These are phyloP conservation scores for Himantopus leucocephalus DNA, from an alignment of 2,113 vertebrate species.

Conservation along the genomic window DNA sequence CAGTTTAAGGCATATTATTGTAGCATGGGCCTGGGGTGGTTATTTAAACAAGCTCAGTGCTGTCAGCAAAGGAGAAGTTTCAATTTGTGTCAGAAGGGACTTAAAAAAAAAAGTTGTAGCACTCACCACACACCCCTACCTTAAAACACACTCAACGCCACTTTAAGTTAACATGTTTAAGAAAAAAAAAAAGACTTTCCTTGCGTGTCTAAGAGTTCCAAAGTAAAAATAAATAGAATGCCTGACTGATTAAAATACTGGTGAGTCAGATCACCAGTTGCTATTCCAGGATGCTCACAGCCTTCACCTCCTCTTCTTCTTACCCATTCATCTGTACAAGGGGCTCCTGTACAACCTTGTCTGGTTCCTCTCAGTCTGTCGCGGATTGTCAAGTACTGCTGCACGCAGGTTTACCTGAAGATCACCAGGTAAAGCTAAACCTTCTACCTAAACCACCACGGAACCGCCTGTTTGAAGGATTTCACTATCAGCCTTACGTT, in stretches of 20 bases:
- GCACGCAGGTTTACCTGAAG: not conserved
- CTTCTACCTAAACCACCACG: not conserved
- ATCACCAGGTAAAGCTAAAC: not conserved
- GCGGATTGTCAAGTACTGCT: rapidly evolving
- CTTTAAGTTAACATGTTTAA: not conserved
- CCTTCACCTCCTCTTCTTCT: not conserved
- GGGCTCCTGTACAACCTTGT: not conserved
- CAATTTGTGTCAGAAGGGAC: slow-evolving; percentile 29
- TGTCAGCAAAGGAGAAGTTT: slow-evolving; percentile 39
- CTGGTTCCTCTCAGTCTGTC: rapidly evolving
- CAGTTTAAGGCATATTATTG: not conserved
- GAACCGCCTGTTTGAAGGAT: not conserved
- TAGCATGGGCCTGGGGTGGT: not conserved
- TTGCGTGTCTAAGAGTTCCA: not conserved
- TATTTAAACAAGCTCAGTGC: slow-evolving; percentile 6
- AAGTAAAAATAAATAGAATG: slow-evolving; percentile 55
- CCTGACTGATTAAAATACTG: slow-evolving; percentile 48
- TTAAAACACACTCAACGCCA: not conserved
- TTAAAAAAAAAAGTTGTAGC: not conserved
- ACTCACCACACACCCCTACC: not conserved
- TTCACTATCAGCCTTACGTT: not conserved
- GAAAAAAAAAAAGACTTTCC: not conserved
- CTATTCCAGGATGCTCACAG: slow-evolving; percentile 39
- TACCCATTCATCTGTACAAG: rapidly evolving
- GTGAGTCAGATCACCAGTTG: slow-evolving; percentile 50